These are phyloP conservation scores for Syncerus caffer DNA, from an alignment of 2,797 vertebrate species.

Conservation along the genomic window DNA sequence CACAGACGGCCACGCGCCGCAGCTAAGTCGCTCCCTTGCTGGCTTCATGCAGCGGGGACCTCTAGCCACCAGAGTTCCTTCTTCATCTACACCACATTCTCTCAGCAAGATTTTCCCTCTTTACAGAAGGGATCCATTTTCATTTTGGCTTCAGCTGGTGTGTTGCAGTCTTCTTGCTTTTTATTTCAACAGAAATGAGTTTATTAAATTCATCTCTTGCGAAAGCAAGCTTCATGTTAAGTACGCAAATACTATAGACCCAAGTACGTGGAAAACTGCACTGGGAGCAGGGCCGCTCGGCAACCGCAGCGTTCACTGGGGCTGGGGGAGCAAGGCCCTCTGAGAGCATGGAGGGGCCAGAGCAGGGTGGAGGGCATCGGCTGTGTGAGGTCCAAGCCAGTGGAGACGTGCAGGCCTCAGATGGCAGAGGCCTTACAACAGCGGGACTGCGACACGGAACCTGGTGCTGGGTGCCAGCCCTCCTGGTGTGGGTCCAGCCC, in stretches of 20 bases:
- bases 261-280: fast-evolving
- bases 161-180: neutral
- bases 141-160: neutral
- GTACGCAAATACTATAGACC: neutral
- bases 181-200: neutral
- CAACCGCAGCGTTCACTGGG: fast-evolving
- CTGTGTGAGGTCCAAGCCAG: fast-evolving
- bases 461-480: fast-evolving
- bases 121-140: neutral
- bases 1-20: neutral
- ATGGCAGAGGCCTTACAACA: fast-evolving
- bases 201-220: neutral
- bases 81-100: neutral
- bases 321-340: fast-evolving
- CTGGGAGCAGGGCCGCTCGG: neutral
- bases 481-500: neutral
- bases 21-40: neutral
- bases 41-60: neutral
- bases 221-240: neutral
- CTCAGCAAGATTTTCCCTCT: neutral
- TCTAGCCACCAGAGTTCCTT: neutral
- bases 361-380: fast-evolving
- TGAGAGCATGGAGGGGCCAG: fast-evolving
- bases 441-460: fast-evolving
- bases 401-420: fast-evolving